Percentiles rank a stretch among this genome's conserved stretches.
phyloP scores from a whole-genome alignment of 2,113 vertebrate species.

The Plecturocebus donacophilus region DNA sequence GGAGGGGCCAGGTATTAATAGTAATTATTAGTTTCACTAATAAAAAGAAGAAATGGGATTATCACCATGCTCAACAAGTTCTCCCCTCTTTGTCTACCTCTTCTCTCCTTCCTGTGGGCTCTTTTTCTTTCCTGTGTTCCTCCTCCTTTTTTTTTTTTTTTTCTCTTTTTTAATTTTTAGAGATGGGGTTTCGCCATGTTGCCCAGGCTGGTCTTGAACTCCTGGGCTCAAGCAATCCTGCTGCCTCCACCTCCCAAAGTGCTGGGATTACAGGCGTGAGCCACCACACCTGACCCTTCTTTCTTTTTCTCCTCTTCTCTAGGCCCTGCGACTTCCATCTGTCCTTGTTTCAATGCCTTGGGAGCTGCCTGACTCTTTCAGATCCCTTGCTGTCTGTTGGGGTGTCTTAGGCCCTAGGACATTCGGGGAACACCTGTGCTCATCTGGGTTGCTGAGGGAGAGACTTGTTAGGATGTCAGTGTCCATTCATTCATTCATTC shows the following conservation, averaged over 20 bases:
- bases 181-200: neutral
- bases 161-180: neutral
- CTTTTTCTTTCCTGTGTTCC: neutral
- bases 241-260: neutral
- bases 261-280: neutral
- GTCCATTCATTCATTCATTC: neutral
- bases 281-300: neutral
- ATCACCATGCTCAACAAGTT: neutral
- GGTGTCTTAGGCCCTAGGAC: neutral
- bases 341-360: neutral
- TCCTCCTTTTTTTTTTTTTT: neutral
- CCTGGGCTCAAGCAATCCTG: neutral
- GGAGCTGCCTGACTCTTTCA: neutral
- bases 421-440: neutral
- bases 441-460: neutral
- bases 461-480: neutral
- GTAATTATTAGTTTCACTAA: slow-evolving; percentile 74
- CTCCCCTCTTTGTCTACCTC: neutral
- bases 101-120: neutral
- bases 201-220: neutral
- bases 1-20: slow-evolving; percentile 61
- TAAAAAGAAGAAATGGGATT: slow-evolving; percentile 52
- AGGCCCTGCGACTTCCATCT: neutral
- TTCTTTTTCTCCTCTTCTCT: neutral
- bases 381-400: neutral